These are phyloP conservation scores for Eretmochelys imbricata DNA, from an alignment of 2,113 vertebrate species.

Conservation along the genomic window DNA sequence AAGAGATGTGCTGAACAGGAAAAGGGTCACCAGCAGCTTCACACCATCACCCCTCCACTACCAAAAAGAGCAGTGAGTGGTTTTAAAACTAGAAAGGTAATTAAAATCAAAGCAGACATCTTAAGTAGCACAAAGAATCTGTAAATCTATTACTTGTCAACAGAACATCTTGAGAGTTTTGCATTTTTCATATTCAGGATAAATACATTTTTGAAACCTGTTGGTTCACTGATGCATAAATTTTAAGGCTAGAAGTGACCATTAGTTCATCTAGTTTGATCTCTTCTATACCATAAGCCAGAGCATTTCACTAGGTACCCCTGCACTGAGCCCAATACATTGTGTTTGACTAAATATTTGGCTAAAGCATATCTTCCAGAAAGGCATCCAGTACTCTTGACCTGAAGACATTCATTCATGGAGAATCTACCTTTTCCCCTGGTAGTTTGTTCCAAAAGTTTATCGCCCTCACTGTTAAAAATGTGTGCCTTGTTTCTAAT, in stretches of 20 bases:
- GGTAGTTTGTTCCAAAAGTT: conserved; percentile 7
- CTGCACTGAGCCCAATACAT: not conserved
- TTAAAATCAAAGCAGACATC: not conserved
- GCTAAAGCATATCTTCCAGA: conserved; percentile 40
- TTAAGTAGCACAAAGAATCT: not conserved
- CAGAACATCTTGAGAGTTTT: not conserved
- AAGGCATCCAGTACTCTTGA: not conserved
- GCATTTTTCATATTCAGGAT: not conserved
- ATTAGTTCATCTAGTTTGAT: not conserved
- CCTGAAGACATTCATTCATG: not conserved
- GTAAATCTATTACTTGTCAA: conserved; percentile 2
- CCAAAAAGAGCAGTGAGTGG: not conserved
- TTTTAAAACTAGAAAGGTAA: conserved; percentile 29
- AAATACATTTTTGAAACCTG: not conserved
- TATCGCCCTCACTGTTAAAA: not conserved
- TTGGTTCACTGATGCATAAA: not conserved
- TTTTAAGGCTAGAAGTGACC: not conserved
- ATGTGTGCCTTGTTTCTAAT: not conserved
- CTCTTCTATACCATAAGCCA: not conserved
- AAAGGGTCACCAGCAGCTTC: conserved; percentile 34
- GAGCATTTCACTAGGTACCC: not conserved
- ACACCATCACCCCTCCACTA: not conserved
- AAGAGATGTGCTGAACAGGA: conserved; percentile 48
- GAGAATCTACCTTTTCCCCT: not conserved
- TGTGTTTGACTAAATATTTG: conserved; percentile 40